Conservation (phyloP, 2,888 invertebrate genomes). For the Endotricha flammealis region DNA sequence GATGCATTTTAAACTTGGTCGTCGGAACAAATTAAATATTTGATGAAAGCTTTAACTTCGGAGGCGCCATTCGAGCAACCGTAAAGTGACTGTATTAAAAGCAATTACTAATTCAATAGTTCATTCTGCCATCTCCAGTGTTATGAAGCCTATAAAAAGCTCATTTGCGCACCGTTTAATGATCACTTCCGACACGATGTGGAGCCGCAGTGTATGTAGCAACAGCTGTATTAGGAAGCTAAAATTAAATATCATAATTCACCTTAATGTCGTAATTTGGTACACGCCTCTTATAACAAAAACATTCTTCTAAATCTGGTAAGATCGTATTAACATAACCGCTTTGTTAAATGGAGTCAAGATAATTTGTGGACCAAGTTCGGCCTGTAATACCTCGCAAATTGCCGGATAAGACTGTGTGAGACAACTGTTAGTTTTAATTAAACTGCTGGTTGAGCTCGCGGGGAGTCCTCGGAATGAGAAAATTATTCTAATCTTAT, state of each 20-base stretch:
- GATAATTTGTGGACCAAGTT: slow-evolving; percentile 77
- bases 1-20: slow-evolving; percentile 13
- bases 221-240: slow-evolving; percentile 38
- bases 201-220: slow-evolving; percentile 33
- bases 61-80: slow-evolving; percentile 38
- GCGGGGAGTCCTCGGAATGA: slow-evolving; percentile 69
- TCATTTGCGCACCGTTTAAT: slow-evolving; percentile 59
- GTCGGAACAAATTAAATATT: slow-evolving; percentile 39
- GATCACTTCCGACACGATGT: slow-evolving; percentile 42
- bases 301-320: slow-evolving; percentile 67
- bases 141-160: slow-evolving; percentile 61
- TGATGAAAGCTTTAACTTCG: slow-evolving; percentile 45
- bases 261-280: slow-evolving; percentile 59
- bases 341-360: slow-evolving; percentile 74
- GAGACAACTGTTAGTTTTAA: slow-evolving; percentile 79
- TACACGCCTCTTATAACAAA: slow-evolving; percentile 59
- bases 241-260: slow-evolving; percentile 60
- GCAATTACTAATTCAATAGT: slow-evolving; percentile 65
- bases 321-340: slow-evolving; percentile 74
- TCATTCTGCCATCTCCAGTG: slow-evolving; percentile 55
- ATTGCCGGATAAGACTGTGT: slow-evolving; percentile 77
- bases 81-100: slow-evolving; percentile 57
- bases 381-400: slow-evolving; percentile 76
- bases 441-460: slow-evolving; percentile 74
- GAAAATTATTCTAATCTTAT: slow-evolving; percentile 77